Conservation (phyloP, 1,140 invertebrate genomes). For the Drosophila funebris region DNA sequence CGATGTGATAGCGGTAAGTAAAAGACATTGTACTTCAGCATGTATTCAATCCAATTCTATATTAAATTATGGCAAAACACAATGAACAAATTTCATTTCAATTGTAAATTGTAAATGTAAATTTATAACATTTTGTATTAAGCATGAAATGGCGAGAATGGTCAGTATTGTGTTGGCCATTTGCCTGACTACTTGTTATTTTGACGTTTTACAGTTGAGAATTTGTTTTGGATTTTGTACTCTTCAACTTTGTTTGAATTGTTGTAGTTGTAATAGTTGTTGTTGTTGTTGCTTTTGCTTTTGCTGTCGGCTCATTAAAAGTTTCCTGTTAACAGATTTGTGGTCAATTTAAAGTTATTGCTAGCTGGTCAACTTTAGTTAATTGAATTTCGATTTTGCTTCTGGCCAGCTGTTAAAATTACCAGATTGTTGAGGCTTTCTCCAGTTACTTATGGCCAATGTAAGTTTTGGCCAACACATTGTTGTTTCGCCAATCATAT, state of each 20-base stretch:
- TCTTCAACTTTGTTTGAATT: constrained; percentile 7
- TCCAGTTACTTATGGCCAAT: constrained; percentile 16
- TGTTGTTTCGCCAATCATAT: constrained; percentile 3
- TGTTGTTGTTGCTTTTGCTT: constrained; percentile 7
- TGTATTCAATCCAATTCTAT: not conserved
- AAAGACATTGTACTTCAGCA: not conserved
- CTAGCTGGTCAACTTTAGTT: constrained; percentile 37
- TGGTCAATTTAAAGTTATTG: constrained; percentile 64
- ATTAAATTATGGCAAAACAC: constrained; percentile 10
- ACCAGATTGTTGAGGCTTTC: not conserved
- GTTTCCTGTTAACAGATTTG: constrained; percentile 63
- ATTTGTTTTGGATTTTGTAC: constrained; percentile 28
- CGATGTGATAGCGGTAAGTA: constrained; percentile 87
- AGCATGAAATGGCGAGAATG: constrained; percentile 9
- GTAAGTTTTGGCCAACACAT: not conserved
- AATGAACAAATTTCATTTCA: constrained; percentile 31
- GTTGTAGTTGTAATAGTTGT: constrained; percentile 7
- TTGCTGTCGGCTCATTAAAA: constrained; percentile 47
- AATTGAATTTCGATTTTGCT: constrained; percentile 53
- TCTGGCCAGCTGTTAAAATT: constrained; percentile 1
- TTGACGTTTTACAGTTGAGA: constrained; percentile 20
- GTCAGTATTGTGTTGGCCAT: constrained; percentile 12
- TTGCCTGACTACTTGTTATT: constrained; percentile 23
- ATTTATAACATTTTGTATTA: not conserved
- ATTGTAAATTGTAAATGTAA: constrained; percentile 8